These are phyloP conservation scores for Myripristis murdjan DNA, from an alignment of 2,797 vertebrate species.

Conservation along the genomic window DNA sequence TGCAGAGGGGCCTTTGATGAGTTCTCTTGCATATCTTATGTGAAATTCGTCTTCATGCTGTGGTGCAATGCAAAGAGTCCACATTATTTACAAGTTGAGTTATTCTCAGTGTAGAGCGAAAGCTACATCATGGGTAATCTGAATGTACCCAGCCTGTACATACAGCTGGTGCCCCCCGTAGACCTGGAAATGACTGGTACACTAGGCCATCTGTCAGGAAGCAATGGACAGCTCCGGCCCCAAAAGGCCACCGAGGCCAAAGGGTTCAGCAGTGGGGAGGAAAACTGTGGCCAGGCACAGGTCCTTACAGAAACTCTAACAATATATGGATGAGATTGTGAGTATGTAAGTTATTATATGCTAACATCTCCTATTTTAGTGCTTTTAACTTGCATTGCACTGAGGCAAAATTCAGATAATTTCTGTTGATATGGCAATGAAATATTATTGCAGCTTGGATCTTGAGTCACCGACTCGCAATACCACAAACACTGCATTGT, in stretches of 20 bases:
- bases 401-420: background rate
- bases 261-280: slow-evolving; percentile 56
- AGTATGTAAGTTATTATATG: background rate
- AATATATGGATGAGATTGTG: slow-evolving; percentile 1
- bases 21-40: background rate
- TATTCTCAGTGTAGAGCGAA: slow-evolving; percentile 26
- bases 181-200: slow-evolving; percentile 50
- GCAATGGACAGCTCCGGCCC: slow-evolving; percentile 49
- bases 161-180: slow-evolving; percentile 63
- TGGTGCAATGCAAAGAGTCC: slow-evolving; percentile 22
- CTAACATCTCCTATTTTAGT: slow-evolving; percentile 7
- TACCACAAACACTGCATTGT: background rate
- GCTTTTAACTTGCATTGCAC: slow-evolving; percentile 10
- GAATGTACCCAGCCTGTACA: slow-evolving; percentile 48
- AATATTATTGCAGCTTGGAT: background rate
- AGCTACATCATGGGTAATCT: slow-evolving; percentile 13
- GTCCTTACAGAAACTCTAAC: slow-evolving; percentile 11
- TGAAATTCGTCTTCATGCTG: slow-evolving; percentile 46
- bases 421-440: slow-evolving; percentile 1
- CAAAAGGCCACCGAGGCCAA: slow-evolving; percentile 60
- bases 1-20: slow-evolving; percentile 15
- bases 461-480: slow-evolving; percentile 1
- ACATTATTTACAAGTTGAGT: slow-evolving; percentile 40
- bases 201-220: slow-evolving; percentile 81
- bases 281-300: slow-evolving; percentile 36